Evolutionary conservation across 2,113 vertebrate species (phyloP).

Genomic region (Mustela lutreola): DNA sequence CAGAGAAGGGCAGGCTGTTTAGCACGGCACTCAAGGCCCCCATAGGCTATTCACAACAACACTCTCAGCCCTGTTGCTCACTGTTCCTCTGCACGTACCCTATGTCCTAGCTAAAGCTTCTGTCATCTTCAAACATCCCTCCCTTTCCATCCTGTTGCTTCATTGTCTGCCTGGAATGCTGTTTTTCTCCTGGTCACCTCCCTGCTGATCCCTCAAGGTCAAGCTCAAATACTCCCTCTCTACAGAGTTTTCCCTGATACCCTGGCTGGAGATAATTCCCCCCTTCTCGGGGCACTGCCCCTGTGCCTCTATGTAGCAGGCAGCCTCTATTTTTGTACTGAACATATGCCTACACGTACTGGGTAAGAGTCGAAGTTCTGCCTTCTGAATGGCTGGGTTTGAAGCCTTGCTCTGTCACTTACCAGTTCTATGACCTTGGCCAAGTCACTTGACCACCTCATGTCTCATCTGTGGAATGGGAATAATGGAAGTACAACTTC

Average conservation of each 20-base stretch:
- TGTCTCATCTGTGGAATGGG: neutral
- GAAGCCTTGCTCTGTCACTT: neutral
- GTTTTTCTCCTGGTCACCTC: neutral
- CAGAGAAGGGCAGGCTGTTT: neutral
- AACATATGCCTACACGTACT: neutral
- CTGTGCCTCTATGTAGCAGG: fast-evolving
- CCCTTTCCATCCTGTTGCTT: neutral
- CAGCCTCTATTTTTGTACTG: neutral
- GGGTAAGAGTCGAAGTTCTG: neutral
- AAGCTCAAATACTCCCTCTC: neutral
- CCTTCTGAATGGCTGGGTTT: neutral
- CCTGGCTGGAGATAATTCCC: neutral
- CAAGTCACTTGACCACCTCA: neutral
- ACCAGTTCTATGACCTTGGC: neutral
- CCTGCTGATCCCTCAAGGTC: neutral
- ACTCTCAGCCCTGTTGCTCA: neutral
- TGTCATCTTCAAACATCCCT: neutral
- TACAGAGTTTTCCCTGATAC: neutral
- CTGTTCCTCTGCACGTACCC: neutral
- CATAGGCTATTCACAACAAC: neutral
- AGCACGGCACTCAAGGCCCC: neutral
- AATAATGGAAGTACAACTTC: neutral
- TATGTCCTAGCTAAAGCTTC: neutral
- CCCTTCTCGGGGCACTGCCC: neutral
- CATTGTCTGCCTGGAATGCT: neutral